Conservation (phyloP, 2,113 vertebrate genomes). For the Sisor rabdophorus region DNA sequence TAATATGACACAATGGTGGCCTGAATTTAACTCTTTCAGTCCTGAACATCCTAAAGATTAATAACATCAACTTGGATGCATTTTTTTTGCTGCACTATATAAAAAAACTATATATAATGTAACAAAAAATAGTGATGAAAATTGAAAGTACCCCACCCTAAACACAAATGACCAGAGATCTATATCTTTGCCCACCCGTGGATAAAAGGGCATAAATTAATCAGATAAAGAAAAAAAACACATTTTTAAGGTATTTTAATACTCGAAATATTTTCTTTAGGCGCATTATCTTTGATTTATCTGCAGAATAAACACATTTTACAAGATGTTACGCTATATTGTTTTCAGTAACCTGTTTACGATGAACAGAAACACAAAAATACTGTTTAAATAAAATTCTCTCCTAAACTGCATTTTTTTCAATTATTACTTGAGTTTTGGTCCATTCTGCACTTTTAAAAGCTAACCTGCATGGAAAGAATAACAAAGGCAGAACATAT, state of each 20-base stretch:
- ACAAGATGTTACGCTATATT: conserved; percentile 36
- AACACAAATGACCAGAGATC: not conserved
- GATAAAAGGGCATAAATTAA: not conserved
- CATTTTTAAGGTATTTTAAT: conserved; percentile 39
- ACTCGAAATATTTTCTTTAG: conserved; percentile 40
- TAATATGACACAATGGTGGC: too few relatives aligned
- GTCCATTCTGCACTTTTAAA: conserved; percentile 22
- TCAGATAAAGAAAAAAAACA: not conserved
- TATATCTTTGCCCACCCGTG: not conserved
- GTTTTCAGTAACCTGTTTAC: not conserved
- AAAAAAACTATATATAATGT: not conserved
- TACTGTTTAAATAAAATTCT: conserved; percentile 14
- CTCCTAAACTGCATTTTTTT: not conserved
- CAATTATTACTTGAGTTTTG: conserved; percentile 23
- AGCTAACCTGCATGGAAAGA: conserved; percentile 5
- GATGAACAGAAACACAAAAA: conserved; percentile 26
- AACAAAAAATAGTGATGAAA: not conserved
- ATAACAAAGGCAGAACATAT: conserved; percentile 17
- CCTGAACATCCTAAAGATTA: too few relatives aligned
- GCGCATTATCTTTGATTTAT: conserved; percentile 39
- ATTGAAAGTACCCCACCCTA: not conserved
- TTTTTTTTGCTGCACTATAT: too few relatives aligned
- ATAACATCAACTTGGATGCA: too few relatives aligned
- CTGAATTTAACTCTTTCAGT: too few relatives aligned
- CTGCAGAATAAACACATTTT: conserved; percentile 37